Evolutionary conservation across 2,113 vertebrate genomes (phyloP).

Genomic region (Plecotus auritus): DNA sequence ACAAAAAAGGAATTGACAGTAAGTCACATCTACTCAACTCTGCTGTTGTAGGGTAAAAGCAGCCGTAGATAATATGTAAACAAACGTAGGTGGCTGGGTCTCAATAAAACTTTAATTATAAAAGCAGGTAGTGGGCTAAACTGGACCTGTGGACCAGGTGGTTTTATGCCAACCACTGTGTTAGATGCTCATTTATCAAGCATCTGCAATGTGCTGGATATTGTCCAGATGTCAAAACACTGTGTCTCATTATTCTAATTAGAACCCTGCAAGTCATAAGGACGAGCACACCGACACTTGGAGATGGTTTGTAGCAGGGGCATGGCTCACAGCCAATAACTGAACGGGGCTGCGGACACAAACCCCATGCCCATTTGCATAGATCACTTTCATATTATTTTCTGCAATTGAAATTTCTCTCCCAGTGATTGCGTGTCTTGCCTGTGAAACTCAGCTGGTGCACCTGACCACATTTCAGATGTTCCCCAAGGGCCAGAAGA

Average conservation of each 20-base stretch:
- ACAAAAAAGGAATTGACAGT: neutral
- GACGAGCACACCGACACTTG: neutral
- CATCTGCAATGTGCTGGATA: neutral
- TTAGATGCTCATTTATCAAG: neutral
- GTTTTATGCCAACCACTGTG: neutral
- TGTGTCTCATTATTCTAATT: neutral
- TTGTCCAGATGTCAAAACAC: neutral
- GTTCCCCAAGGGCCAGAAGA: neutral
- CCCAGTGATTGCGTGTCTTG: neutral
- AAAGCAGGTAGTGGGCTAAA: neutral
- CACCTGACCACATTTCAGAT: neutral
- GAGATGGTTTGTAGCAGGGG: rapidly evolving
- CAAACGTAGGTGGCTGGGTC: neutral
- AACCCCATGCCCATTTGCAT: neutral
- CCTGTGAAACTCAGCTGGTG: neutral
- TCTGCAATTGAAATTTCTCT: neutral
- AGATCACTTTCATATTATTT: neutral
- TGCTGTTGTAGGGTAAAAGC: neutral
- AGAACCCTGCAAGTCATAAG: neutral
- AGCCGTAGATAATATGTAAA: neutral
- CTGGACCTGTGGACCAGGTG: neutral
- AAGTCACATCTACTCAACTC: neutral
- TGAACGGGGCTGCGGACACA: neutral
- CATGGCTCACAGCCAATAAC: neutral
- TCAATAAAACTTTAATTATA: conserved; percentile 55